phyloP scores from a whole-genome alignment of 2,797 vertebrate species.

The Tokudaia muenninki region DNA sequence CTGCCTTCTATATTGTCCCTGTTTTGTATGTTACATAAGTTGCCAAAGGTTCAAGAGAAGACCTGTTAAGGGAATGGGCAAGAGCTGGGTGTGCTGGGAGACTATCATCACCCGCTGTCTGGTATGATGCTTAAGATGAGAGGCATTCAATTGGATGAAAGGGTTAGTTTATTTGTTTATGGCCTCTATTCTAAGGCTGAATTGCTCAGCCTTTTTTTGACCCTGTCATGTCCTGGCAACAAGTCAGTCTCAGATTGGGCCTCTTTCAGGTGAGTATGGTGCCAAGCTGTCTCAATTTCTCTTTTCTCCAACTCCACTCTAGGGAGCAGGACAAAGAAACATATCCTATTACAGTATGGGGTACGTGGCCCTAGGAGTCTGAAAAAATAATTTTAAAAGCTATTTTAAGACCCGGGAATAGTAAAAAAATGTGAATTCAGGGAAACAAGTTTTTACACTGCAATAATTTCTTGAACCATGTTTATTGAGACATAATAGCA shows the following conservation, averaged over 20 bases:
- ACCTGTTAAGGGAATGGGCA: background rate
- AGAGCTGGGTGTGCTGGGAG: background rate
- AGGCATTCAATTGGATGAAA: background rate
- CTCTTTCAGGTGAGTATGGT: conserved; percentile 43
- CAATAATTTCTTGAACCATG: conserved; percentile 76
- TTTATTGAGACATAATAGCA: conserved; percentile 64
- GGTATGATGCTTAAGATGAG: background rate
- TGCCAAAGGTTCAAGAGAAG: background rate
- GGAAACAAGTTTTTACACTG: conserved; percentile 64
- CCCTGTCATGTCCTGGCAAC: conserved; percentile 7
- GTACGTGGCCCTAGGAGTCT: conserved; percentile 35
- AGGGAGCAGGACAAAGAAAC: conserved; percentile 52
- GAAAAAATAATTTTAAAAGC: conserved; percentile 76
- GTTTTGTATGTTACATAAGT: background rate
- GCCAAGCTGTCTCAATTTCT: conserved; percentile 52
- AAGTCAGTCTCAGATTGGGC: background rate
- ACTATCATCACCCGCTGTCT: background rate
- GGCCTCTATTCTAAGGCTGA: conserved; percentile 12
- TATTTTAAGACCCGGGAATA: conserved; percentile 51
- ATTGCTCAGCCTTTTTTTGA: background rate
- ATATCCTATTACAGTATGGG: background rate
- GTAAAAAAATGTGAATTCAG: conserved; percentile 76
- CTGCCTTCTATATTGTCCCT: background rate
- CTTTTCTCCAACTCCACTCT: background rate
- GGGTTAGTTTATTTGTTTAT: background rate